Percentiles rank a stretch among this genome's conserved stretches.
Conservation (phyloP, 2,797 vertebrate genomes). For the Mormyrus hasselquistii region DNA sequence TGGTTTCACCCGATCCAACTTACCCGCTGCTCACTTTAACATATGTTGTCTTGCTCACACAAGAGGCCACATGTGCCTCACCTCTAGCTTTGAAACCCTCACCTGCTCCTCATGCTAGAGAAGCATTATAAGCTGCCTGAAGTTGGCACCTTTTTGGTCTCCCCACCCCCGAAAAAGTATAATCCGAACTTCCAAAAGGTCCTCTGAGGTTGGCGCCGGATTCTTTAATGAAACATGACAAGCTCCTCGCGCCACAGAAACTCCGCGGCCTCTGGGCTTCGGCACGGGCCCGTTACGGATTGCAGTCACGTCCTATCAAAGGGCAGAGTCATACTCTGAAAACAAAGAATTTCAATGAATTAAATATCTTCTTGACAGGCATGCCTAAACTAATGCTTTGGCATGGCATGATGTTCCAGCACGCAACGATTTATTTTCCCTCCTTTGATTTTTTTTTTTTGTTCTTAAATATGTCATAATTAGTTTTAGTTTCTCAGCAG, state of each 20-base stretch:
- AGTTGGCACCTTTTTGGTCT: background rate
- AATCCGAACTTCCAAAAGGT: background rate
- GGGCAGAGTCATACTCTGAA: slow-evolving; percentile 8
- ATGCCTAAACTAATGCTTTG: background rate
- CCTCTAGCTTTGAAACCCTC: background rate
- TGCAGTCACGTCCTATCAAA: slow-evolving; percentile 8
- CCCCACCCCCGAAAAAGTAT: background rate
- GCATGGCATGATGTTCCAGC: background rate
- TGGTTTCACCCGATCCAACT: background rate
- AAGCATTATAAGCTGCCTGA: background rate
- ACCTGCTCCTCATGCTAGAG: background rate
- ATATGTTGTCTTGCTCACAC: background rate
- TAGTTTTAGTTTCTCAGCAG: background rate
- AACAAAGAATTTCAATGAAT: slow-evolving; percentile 6
- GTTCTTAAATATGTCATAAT: background rate
- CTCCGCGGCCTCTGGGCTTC: background rate
- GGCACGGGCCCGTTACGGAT: background rate
- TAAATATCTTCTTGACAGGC: background rate
- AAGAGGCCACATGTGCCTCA: background rate
- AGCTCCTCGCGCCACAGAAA: background rate
- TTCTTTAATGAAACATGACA: slow-evolving; percentile 11
- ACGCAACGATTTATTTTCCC: background rate
- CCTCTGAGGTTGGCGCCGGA: background rate
- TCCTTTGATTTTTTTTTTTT: background rate
- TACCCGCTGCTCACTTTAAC: background rate